Percentiles rank a stretch among this genome's conserved stretches.
Conservation (phyloP, 2,113 vertebrate genomes). For the Sebastes fasciatus region DNA sequence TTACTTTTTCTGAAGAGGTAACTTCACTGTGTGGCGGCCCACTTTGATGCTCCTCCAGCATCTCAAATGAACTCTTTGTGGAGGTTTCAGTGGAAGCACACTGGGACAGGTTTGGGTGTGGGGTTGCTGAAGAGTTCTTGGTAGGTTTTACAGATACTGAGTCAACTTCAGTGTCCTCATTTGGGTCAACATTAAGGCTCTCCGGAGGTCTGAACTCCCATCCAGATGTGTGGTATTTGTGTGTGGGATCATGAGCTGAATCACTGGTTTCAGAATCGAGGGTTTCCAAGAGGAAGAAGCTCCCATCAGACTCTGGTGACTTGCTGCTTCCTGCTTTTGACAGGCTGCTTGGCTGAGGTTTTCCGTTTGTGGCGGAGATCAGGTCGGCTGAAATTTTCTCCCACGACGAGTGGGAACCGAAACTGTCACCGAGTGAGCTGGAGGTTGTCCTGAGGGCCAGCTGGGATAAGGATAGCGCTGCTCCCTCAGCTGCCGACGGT, state of each 20-base stretch:
- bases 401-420: constrained; percentile 81
- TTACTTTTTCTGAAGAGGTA: not conserved
- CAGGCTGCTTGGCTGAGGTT: constrained; percentile 3
- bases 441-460: constrained; percentile 47
- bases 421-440: constrained; percentile 74
- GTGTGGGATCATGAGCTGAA: not conserved
- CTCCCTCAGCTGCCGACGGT: not conserved
- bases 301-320: constrained; percentile 43
- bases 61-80: constrained; percentile 64
- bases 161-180: not conserved
- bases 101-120: not conserved
- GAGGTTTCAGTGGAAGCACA: constrained; percentile 56
- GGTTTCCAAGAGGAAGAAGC: constrained; percentile 56
- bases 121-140: not conserved
- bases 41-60: constrained; percentile 43
- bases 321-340: constrained; percentile 37
- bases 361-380: constrained; percentile 16
- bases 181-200: constrained; percentile 7
- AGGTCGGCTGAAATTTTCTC: constrained; percentile 69
- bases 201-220: not conserved
- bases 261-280: constrained; percentile 32
- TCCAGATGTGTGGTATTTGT: not conserved
- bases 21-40: not conserved
- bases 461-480: constrained; percentile 49
- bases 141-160: constrained; percentile 3